Percentiles rank a stretch among this genome's conserved stretches.
phyloP scores from a whole-genome alignment of 2,797 vertebrate species.

The Xyrichtys novacula region DNA sequence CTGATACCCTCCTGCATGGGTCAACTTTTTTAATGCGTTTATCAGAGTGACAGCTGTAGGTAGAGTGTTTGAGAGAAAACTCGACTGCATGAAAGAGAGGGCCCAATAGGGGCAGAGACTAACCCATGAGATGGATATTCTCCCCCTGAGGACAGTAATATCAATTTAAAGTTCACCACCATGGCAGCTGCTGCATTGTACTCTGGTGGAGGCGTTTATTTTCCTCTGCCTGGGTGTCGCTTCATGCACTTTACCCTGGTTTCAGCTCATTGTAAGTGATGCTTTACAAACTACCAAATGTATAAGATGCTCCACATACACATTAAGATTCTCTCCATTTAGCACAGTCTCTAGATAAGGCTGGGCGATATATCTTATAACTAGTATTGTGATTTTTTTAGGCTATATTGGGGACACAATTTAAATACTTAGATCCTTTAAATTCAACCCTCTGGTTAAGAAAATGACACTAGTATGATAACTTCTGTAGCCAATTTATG shows the following conservation, averaged over 20 bases:
- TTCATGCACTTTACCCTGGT: background rate
- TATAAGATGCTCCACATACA: background rate
- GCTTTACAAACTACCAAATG: slow-evolving; percentile 18
- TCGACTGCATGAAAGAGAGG: slow-evolving; percentile 23
- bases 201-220: background rate
- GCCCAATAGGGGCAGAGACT: slow-evolving; percentile 28
- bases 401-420: too few relatives aligned
- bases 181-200: slow-evolving; percentile 30
- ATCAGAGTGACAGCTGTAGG: slow-evolving; percentile 41
- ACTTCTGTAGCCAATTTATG: too few relatives aligned
- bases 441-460: too few relatives aligned
- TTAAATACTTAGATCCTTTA: too few relatives aligned
- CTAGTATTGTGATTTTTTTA: too few relatives aligned
- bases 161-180: slow-evolving; percentile 63
- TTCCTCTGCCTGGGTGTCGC: slow-evolving; percentile 32
- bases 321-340: background rate
- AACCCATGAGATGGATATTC: slow-evolving; percentile 38
- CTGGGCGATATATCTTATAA: too few relatives aligned
- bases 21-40: slow-evolving; percentile 48
- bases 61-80: slow-evolving; percentile 24
- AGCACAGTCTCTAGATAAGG: slow-evolving; percentile 17
- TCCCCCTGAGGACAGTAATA: slow-evolving; percentile 58
- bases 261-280: slow-evolving; percentile 15
- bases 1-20: slow-evolving; percentile 44
- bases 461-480: too few relatives aligned